phyloP scores from a whole-genome alignment of 2,888 invertebrate genomes.

The Magallana nippona region DNA sequence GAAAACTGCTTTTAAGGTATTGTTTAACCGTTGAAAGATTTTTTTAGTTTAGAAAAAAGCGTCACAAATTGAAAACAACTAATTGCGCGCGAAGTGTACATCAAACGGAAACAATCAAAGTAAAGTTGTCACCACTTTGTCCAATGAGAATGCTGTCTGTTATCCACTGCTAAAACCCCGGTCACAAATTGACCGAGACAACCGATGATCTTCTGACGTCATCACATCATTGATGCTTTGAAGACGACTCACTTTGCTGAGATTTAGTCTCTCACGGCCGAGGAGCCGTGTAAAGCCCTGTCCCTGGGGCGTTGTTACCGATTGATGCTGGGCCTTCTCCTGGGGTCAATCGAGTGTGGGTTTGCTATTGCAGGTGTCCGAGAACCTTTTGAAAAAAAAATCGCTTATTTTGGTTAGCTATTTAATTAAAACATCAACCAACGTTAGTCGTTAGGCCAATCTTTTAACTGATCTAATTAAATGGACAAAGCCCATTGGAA shows the following conservation, averaged over 20 bases:
- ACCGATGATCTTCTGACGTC: slow-evolving; percentile 16
- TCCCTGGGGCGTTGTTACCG: slow-evolving; percentile 37
- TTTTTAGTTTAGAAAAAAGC: not conserved
- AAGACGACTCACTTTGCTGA: not conserved
- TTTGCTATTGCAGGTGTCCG: slow-evolving; percentile 29
- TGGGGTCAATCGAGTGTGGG: not conserved
- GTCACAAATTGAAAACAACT: not conserved
- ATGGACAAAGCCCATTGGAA: too few species aligned
- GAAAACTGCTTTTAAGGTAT: too few species aligned
- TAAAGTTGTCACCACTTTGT: not conserved
- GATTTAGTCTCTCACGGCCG: slow-evolving; percentile 36
- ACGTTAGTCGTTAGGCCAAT: not conserved
- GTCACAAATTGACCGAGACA: slow-evolving; percentile 5
- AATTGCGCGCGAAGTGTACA: not conserved
- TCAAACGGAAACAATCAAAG: slow-evolving; percentile 12
- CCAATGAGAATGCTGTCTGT: not conserved
- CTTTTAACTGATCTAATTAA: too few species aligned
- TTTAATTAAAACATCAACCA: slow-evolving; percentile 23
- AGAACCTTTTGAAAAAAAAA: slow-evolving; percentile 15
- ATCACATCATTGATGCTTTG: slow-evolving; percentile 18
- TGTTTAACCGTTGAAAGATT: too few species aligned
- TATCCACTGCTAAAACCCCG: not conserved
- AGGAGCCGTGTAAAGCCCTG: slow-evolving; percentile 18
- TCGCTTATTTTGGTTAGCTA: slow-evolving; percentile 22
- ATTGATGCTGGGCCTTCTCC: not conserved